Base-by-base conservation (phyloP, 2,888 invertebrate genomes). In the Ectemnius lituratus region DNA sequence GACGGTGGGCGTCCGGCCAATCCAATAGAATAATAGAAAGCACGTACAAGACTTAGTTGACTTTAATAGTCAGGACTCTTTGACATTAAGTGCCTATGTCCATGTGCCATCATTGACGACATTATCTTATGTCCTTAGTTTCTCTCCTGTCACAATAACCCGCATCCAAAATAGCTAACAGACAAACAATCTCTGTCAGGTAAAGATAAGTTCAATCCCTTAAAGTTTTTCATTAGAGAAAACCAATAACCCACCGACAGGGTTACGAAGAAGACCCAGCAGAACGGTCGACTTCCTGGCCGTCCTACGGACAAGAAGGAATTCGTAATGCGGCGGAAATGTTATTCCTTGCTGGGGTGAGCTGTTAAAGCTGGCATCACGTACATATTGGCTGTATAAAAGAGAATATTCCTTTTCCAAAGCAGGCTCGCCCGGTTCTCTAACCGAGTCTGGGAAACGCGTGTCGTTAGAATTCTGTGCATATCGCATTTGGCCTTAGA, bases 281-380 rank as follows among this genome's bases (percentile, higher is more conserved):
- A 64, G 82, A 80, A 83, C 82, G 73, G 67, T 67, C 80, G 73
- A 84, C 82, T 83, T 84, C 84, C 84, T 76, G 80, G 76, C 80
- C 78, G 81, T 79, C 79, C 65, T 56, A 63, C 78, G 80, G 81
- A 75, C 79, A 78, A 83, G 82, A 73, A 82, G 82, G 84, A 84
- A 83, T 84, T 80, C 71, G 75, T 83, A 83, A 83, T 84, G 82
- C 78, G 73, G 73, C 84, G 83, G 83, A 83, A 82, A 80, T 74
- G 82, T 84, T 78, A 70, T 75, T 81, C 75, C 78, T 67, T 67
- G 70, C 76, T 73, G 82, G 82, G 82, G 81, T 72, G 77, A 59
- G 60, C 63, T 62, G 37, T 70, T 65, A 76, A 68, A 62, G 71
- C 63, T 63, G 70, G 68, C 62, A 72, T 80, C 83, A 77, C 72